These are phyloP conservation scores for Ophraella communa DNA, from an alignment of 2,888 invertebrate species.

Conservation along the genomic window DNA sequence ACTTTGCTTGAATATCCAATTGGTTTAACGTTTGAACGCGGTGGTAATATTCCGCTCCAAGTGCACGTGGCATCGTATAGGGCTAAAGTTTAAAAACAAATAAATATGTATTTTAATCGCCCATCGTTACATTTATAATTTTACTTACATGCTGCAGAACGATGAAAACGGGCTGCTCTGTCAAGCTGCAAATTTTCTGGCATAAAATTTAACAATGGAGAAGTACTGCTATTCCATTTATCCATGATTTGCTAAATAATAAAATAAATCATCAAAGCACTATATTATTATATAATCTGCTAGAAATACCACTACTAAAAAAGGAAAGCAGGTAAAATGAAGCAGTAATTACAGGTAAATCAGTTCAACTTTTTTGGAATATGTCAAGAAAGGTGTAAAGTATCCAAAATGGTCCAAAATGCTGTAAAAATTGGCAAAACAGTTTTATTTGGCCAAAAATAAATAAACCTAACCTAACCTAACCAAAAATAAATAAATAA, in stretches of 20 bases:
- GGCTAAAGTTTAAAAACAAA: constrained; percentile 53
- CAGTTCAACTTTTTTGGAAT: no score
- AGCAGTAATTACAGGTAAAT: no score
- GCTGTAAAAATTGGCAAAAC: no score
- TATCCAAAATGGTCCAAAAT: no score
- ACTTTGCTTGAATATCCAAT: constrained; percentile 86
- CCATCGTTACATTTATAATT: not conserved
- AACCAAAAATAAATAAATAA: no score
- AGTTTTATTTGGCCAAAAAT: no score
- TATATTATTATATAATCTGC: no score
- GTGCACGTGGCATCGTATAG: constrained; percentile 77
- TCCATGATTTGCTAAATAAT: constrained; percentile 47
- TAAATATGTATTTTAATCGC: not conserved
- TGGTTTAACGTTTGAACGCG: constrained; percentile 73
- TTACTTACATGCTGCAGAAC: constrained; percentile 69
- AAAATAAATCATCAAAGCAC: not conserved
- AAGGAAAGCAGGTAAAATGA: no score
- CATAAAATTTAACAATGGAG: constrained; percentile 47
- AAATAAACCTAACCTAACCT: no score
- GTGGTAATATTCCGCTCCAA: constrained; percentile 88
- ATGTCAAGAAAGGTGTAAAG: no score
- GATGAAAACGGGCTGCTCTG: constrained; percentile 69
- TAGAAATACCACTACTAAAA: constrained; percentile 18
- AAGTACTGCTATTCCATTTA: constrained; percentile 47
- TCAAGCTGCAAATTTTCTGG: constrained; percentile 62